Conservation (phyloP, 1,140 invertebrate genomes). For the Battus philenor region DNA sequence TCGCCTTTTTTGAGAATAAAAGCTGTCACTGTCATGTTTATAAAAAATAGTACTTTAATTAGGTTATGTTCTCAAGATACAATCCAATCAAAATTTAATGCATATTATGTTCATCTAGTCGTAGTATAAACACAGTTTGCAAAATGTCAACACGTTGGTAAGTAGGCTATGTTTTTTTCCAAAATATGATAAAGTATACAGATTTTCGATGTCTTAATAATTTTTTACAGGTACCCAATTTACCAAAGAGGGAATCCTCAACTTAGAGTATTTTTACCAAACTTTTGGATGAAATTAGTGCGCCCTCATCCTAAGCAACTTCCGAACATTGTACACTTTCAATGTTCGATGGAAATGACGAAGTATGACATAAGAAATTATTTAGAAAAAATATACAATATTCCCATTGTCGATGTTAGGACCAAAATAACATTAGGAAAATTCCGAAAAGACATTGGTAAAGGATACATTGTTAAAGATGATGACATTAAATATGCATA, state of each 20-base stretch:
- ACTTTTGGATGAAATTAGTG: conserved; percentile 96
- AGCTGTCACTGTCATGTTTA: too few species aligned
- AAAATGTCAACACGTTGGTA: conserved; percentile 59
- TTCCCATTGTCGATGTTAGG: conserved; percentile 84
- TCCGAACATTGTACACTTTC: conserved; percentile 88
- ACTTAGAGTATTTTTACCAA: conserved; percentile 90
- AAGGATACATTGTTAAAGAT: conserved; percentile 85
- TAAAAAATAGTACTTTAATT: neutral
- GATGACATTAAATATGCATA: conserved; percentile 90
- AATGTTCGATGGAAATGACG: conserved; percentile 93
- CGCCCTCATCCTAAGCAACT: conserved; percentile 79
- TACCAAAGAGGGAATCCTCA: conserved; percentile 94
- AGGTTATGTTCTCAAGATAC: neutral
- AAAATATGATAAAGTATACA: conserved; percentile 5
- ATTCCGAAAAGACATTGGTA: conserved; percentile 65
- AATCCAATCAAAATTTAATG: neutral
- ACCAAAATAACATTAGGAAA: conserved; percentile 83
- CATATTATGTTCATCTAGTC: conserved; percentile 2
- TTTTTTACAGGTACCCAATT: conserved; percentile 85
- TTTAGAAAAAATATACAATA: conserved; percentile 95
- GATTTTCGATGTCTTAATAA: neutral
- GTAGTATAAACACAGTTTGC: neutral
- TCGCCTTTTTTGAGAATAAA: too few species aligned
- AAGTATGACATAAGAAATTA: conserved; percentile 93
- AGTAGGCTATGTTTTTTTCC: conserved; percentile 10